phyloP scores from a whole-genome alignment of 2,888 invertebrate species.

The Agrilus mali region DNA sequence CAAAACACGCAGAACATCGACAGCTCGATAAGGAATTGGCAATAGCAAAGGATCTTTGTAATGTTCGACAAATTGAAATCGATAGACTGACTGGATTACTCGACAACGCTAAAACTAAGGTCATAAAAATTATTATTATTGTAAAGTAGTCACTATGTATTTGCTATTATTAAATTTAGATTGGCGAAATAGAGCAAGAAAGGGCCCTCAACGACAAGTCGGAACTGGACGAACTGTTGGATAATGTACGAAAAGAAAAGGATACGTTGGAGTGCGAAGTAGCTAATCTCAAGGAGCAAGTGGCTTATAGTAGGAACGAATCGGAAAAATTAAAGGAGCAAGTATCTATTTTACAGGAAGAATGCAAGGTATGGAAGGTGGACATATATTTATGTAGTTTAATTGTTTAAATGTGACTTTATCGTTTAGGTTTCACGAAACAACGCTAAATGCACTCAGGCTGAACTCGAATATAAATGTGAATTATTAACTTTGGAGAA shows the following conservation, averaged over 20 bases:
- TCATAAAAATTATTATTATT: conserved; percentile 17
- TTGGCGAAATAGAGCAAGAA: conserved; percentile 57
- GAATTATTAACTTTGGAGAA: conserved; percentile 66
- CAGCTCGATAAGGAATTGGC: conserved; percentile 61
- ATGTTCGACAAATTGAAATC: conserved; percentile 68
- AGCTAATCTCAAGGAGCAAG: conserved; percentile 53
- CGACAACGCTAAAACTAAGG: conserved; percentile 76
- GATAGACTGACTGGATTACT: conserved; percentile 62
- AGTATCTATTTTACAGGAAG: conserved; percentile 53
- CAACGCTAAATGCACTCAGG: conserved; percentile 75
- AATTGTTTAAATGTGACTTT: neutral
- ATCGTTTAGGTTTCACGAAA: conserved; percentile 56
- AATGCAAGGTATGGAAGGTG: conserved; percentile 46
- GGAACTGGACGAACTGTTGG: conserved; percentile 57
- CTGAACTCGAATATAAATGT: conserved; percentile 69
- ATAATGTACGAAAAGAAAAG: conserved; percentile 57
- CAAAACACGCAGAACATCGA: conserved; percentile 59
- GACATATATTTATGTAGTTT: neutral
- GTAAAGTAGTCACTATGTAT: neutral
- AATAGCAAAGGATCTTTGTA: conserved; percentile 59
- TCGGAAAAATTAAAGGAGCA: conserved; percentile 53
- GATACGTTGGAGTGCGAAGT: conserved; percentile 57
- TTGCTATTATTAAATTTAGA: conserved; percentile 26
- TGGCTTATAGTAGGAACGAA: conserved; percentile 57
- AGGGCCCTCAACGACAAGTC: conserved; percentile 55